These are phyloP conservation scores for Drosophila tristis DNA, from an alignment of 1,140 invertebrate species.

Conservation along the genomic window DNA sequence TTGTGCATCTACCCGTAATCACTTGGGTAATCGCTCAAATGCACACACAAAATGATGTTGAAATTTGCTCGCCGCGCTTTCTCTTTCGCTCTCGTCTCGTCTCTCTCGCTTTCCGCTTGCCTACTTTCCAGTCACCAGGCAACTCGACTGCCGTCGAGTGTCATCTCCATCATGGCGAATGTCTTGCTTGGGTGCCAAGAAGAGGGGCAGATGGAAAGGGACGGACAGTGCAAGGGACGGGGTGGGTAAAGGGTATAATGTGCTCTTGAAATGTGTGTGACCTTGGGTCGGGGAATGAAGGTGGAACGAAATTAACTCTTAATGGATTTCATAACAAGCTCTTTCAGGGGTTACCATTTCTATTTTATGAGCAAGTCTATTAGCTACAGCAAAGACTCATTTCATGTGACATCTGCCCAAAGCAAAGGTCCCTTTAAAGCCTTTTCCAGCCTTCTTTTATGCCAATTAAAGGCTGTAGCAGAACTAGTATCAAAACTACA, in stretches of 20 bases:
- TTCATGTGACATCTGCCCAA: not conserved
- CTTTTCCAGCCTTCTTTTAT: too few species aligned
- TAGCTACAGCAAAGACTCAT: too few species aligned
- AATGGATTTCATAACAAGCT: conserved; percentile 44
- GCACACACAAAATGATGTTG: conserved; percentile 54
- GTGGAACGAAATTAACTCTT: conserved; percentile 23
- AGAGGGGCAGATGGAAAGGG: not conserved
- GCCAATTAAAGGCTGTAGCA: too few species aligned
- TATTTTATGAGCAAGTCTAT: conserved; percentile 19
- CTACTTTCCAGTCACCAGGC: not conserved
- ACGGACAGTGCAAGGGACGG: too few species aligned
- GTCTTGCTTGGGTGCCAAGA: too few species aligned
- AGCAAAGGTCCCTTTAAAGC: too few species aligned
- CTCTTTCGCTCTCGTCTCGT: conserved; percentile 1
- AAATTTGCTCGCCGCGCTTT: conserved; percentile 30
- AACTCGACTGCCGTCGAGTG: too few species aligned
- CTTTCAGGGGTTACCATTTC: conserved; percentile 4
- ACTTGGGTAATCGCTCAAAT: conserved; percentile 58
- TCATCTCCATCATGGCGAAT: too few species aligned
- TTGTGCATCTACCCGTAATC: conserved; percentile 53
- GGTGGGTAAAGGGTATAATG: not conserved
- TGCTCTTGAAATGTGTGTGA: conserved; percentile 32
- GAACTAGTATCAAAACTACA: too few species aligned
- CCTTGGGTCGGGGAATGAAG: too few species aligned
- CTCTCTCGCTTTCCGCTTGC: not conserved